Evolutionary conservation across 2,797 vertebrate species (phyloP), one percentile per base, ranked within the genome.

Genomic region (Apogon hyalosoma): DNA sequence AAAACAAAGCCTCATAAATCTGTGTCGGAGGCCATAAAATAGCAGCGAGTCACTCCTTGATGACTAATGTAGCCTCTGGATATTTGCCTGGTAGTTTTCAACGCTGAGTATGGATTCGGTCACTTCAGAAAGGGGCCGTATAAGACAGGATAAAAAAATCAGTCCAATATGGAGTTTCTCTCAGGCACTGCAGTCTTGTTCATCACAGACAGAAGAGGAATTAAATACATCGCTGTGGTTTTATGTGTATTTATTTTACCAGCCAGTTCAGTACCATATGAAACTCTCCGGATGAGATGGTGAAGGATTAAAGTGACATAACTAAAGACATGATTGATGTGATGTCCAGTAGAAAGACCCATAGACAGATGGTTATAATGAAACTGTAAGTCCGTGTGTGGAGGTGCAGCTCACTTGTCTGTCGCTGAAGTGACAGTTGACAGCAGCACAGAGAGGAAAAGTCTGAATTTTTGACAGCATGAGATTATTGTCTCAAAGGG

Each of bases 11-110:
- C 41, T 55, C 53, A 69, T 77, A 73, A 82, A 77, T 82, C 72
- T 72, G 41, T 38, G n/a, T 14, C 4, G 13, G 40, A 50, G 62
- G 62, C 63, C 63, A 53, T 81, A 57, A 77, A 78, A 60, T 33
- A 69, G 33, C 66, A 60, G 39, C 11, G 14, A 65, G 75, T 78
- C 62, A 64, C 69, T 69, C 56, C 64, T 21, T 54, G 24, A 72
- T 76, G 73, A 82, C 60, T 54, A 65, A 85, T 80, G 63, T 74
- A 74, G 55, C 69, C 56, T 60, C 63, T 77, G 73, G 69, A 83
- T 42, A 49, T 58, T 54, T 66, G 72, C 69, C 68, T 79, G 68
- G 47, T 52, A 62, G 59, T 55, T 73, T 82, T 85, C 74, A 79
- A 49, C 57, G 46, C 48, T 42, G 54, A 73, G 58, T 48, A 24